Conservation (phyloP, 2,888 invertebrate genomes). For the Lobophora halterata region DNA sequence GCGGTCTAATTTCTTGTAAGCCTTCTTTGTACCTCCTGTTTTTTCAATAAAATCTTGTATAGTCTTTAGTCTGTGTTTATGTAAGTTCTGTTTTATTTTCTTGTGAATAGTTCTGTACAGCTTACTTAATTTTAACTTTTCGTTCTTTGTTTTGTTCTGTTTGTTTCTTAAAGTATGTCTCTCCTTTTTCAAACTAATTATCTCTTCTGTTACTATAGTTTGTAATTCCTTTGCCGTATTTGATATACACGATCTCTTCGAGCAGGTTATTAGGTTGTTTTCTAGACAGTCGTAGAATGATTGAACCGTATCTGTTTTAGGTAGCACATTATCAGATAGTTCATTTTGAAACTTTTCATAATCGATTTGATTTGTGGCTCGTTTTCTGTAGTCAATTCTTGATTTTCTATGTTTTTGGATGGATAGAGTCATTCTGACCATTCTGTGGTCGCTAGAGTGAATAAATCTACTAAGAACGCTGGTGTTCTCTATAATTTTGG, state of each 20-base stretch:
- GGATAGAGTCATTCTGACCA: constrained; percentile 3
- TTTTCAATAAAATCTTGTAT: constrained; percentile 8
- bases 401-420: no score
- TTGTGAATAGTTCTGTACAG: constrained; percentile 12
- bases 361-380: no score
- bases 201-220: constrained; percentile 2
- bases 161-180: constrained; percentile 12
- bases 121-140: constrained; percentile 13
- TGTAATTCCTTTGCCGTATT: constrained; percentile 2
- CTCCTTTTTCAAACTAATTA: constrained; percentile 4
- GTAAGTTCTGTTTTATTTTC: constrained; percentile 14
- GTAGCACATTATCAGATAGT: no score
- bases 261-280: no score
- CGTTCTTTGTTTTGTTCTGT: constrained; percentile 6
- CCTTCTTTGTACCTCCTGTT: constrained; percentile 17
- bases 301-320: no score
- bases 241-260: no score
- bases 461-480: no score
- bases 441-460: constrained; percentile 11
- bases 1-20: constrained; percentile 5
- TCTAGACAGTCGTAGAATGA: no score
- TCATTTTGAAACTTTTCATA: no score
- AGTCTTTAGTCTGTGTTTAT: constrained; percentile 5
- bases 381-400: constrained; percentile 5
- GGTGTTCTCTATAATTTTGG: constrained; percentile 1